These are phyloP conservation scores for Pyrrhosoma nymphula DNA, from an alignment of 2,888 invertebrate genomes.

Conservation along the genomic window DNA sequence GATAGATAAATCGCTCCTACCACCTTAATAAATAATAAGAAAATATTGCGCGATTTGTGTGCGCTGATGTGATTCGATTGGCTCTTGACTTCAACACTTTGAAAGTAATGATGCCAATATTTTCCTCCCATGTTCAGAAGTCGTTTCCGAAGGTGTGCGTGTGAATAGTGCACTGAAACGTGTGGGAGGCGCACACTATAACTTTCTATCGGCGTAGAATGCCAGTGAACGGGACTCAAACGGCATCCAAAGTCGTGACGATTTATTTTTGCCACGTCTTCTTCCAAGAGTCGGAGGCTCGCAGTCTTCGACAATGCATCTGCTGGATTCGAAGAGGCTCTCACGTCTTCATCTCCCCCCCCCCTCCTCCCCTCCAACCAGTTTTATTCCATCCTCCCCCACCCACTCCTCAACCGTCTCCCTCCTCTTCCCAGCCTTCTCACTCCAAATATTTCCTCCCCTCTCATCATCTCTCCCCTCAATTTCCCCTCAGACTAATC, in stretches of 20 bases:
- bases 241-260: not conserved
- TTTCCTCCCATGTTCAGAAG: too few species aligned
- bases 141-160: too few species aligned
- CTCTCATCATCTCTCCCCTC: not conserved
- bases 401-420: not conserved
- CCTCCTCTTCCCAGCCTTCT: not conserved
- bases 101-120: too few species aligned
- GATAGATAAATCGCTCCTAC: too few species aligned
- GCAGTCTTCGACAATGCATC: not conserved
- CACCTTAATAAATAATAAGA: too few species aligned
- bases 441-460: not conserved
- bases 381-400: not conserved
- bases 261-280: constrained; percentile 3
- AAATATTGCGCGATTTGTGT: too few species aligned
- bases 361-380: not conserved
- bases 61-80: too few species aligned
- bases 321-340: constrained; percentile 10
- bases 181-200: too few species aligned
- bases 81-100: too few species aligned
- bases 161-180: too few species aligned
- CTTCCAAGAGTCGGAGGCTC: not conserved
- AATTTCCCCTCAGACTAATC: too few species aligned
- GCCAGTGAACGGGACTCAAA: not conserved
- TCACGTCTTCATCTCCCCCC: not conserved
- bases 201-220: too few species aligned